These are phyloP conservation scores for Hydroisotoma schaefferi DNA, from an alignment of 2,888 invertebrate species.

Conservation along the genomic window DNA sequence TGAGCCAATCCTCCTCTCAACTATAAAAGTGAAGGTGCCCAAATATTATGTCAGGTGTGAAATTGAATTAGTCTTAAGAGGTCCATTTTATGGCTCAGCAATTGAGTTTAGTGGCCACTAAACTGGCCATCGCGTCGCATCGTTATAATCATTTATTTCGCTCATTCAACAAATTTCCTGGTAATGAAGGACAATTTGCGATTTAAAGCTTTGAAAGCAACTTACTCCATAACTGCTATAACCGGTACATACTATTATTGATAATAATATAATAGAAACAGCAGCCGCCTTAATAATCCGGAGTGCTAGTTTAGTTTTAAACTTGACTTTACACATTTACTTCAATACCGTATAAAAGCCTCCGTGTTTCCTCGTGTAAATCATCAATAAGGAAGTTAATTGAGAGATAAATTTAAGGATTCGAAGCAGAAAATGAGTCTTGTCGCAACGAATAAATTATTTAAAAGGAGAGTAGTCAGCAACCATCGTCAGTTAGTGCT, in stretches of 20 bases:
- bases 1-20: too few species aligned
- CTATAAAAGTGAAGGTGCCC: conserved; percentile 4
- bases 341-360: conserved; percentile 11
- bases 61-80: conserved; percentile 14
- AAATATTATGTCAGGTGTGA: conserved; percentile 18
- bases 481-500: neutral
- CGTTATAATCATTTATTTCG: conserved; percentile 2
- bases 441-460: conserved; percentile 3
- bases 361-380: conserved; percentile 4
- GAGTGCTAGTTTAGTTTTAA: too few species aligned
- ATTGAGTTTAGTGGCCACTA: conserved; percentile 1
- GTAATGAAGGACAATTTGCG: neutral
- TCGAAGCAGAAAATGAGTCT: neutral
- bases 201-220: too few species aligned
- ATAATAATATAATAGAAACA: too few species aligned
- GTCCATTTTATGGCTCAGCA: conserved; percentile 11
- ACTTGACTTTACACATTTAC: too few species aligned
- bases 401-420: neutral
- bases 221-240: too few species aligned
- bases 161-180: conserved; percentile 9
- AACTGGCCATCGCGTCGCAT: conserved; percentile 1
- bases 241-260: too few species aligned
- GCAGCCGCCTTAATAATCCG: too few species aligned
- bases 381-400: neutral
- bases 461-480: neutral